Evolutionary conservation across 2,113 vertebrate species (phyloP).

Genomic region (Canis aureus): DNA sequence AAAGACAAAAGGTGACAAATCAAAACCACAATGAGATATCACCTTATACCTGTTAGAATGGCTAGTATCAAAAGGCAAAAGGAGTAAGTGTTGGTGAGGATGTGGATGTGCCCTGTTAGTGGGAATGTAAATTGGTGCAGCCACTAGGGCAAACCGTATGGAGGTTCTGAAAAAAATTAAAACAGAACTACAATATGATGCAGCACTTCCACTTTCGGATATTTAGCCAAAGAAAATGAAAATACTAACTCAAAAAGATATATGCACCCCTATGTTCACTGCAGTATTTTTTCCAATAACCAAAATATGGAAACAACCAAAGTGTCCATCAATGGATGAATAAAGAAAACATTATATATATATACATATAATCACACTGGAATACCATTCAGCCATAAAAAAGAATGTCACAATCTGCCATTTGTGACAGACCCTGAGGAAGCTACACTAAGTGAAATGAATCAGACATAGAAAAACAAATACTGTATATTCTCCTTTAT

Average conservation of each 20-base stretch:
- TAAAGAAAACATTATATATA: neutral
- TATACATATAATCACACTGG: neutral
- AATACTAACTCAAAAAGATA: neutral
- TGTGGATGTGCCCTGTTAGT: neutral
- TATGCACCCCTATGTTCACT: neutral
- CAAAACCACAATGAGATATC: neutral
- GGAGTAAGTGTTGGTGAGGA: neutral
- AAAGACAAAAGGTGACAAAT: constrained; percentile 31
- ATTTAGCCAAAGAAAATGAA: neutral
- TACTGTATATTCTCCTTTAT: neutral
- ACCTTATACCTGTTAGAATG: neutral
- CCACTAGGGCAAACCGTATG: neutral
- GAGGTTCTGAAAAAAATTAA: neutral
- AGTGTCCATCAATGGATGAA: neutral
- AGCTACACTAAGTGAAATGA: neutral
- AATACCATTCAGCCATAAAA: neutral
- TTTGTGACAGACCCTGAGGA: neutral
- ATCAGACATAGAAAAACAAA: neutral
- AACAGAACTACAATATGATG: neutral
- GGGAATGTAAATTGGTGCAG: neutral
- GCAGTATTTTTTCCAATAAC: neutral
- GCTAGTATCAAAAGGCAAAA: neutral
- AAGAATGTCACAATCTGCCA: neutral
- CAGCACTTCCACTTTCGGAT: neutral
- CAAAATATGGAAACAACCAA: neutral